Conservation (phyloP, 2,113 vertebrate species). For the Gallinago jamesoni region DNA sequence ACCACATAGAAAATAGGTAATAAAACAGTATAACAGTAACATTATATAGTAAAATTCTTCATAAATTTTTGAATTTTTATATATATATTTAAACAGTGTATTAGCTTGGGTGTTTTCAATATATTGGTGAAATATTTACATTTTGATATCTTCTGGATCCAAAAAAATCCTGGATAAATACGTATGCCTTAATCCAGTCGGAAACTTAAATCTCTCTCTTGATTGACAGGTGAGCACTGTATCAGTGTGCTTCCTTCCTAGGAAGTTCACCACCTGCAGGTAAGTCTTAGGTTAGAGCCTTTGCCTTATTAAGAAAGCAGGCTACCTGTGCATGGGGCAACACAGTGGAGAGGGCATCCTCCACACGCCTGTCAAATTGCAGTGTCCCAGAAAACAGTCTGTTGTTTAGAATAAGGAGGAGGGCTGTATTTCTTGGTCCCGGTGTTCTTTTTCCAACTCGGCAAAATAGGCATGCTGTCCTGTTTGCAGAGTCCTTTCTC, state of each 20-base stretch:
- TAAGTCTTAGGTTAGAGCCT: conserved; percentile 49
- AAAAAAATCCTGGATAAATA: conserved; percentile 78
- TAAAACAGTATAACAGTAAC: conserved; percentile 77
- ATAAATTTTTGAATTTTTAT: conserved; percentile 68
- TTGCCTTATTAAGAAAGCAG: conserved; percentile 46
- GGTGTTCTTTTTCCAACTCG: conserved; percentile 91
- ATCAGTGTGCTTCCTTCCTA: conserved; percentile 18
- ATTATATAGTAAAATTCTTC: conserved; percentile 80
- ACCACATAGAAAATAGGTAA: conserved; percentile 81
- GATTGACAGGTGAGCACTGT: conserved; percentile 74
- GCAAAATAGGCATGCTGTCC: conserved; percentile 95
- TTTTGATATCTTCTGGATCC: conserved; percentile 75
- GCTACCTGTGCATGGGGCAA: conserved; percentile 26
- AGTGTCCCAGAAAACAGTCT: conserved; percentile 94
- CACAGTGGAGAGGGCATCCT: neutral
- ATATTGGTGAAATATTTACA: conserved; percentile 81
- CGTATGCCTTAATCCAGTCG: conserved; percentile 61
- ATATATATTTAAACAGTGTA: conserved; percentile 70
- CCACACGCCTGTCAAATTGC: conserved; percentile 84
- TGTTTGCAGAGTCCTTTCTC: conserved; percentile 95
- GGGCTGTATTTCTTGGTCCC: conserved; percentile 91
- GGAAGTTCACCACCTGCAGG: conserved; percentile 46
- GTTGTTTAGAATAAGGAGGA: conserved; percentile 90
- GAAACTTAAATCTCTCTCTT: conserved; percentile 58
- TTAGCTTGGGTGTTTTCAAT: conserved; percentile 68